These are phyloP conservation scores for Drosophila quasianomalipes DNA, from an alignment of 2,888 invertebrate genomes.

Conservation along the genomic window DNA sequence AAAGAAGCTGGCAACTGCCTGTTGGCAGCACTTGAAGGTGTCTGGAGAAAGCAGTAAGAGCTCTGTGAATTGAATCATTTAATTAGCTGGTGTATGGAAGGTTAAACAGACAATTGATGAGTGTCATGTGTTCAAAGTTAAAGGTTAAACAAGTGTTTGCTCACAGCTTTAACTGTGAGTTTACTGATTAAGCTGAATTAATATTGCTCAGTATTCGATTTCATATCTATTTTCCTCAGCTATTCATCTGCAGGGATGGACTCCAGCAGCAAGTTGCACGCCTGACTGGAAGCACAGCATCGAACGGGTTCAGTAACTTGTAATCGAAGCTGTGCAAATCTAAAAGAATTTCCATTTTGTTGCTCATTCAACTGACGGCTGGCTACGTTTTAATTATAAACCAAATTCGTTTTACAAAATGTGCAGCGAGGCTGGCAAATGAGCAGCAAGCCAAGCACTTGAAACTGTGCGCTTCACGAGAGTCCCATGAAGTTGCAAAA, in stretches of 20 bases:
- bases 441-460: constrained; percentile 65
- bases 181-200: background rate
- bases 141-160: background rate
- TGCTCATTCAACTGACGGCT: constrained; percentile 78
- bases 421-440: constrained; percentile 64
- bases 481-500: constrained; percentile 79
- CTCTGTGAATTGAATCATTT: constrained; percentile 65
- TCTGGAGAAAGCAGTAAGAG: constrained; percentile 3
- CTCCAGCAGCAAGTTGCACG: constrained; percentile 49
- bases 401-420: constrained; percentile 69
- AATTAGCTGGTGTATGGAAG: constrained; percentile 55
- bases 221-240: constrained; percentile 8
- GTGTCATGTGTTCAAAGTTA: constrained; percentile 6
- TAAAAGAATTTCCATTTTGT: constrained; percentile 70
- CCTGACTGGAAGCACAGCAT: constrained; percentile 41
- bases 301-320: constrained; percentile 67
- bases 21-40: constrained; percentile 46
- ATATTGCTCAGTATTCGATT: constrained; percentile 33
- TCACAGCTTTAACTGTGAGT: constrained; percentile 11
- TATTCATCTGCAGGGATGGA: constrained; percentile 1
- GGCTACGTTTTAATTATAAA: constrained; percentile 82
- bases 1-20: constrained; percentile 8
- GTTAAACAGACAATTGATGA: constrained; percentile 38
- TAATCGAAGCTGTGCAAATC: constrained; percentile 63
- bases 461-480: constrained; percentile 62